These are phyloP conservation scores for Sarcophaga carnaria DNA, from an alignment of 2,888 invertebrate species.

Conservation along the genomic window DNA sequence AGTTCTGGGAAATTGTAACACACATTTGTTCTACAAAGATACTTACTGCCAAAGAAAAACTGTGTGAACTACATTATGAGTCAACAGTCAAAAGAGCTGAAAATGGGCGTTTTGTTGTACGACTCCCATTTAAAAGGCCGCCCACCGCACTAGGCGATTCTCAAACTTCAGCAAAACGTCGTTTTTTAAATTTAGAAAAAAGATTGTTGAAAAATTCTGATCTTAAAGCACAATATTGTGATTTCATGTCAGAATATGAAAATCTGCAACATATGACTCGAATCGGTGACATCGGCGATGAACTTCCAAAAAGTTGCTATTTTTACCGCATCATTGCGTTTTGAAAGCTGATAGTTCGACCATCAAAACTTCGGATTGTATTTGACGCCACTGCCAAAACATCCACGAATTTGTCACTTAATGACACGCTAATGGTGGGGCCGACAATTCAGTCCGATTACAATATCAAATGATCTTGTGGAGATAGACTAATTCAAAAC, in stretches of 20 bases:
- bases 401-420: constrained; percentile 42
- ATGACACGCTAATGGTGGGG: constrained; percentile 58
- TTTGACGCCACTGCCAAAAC: constrained; percentile 73
- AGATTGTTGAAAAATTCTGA: neutral
- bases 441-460: constrained; percentile 46
- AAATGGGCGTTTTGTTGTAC: neutral
- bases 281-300: neutral
- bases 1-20: neutral
- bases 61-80: neutral
- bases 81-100: neutral
- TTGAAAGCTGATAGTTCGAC: constrained; percentile 69
- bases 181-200: neutral
- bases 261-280: neutral
- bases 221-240: constrained; percentile 26
- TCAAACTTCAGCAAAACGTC: neutral
- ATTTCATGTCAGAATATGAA: neutral
- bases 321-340: constrained; percentile 71
- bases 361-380: constrained; percentile 71
- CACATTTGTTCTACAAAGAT: neutral
- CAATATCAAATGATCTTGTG: constrained; percentile 63
- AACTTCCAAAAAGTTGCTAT: neutral
- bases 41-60: neutral
- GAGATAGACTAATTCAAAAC: constrained; percentile 38
- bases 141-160: neutral
- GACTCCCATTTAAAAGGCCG: neutral